Conservation (phyloP, 2,888 invertebrate species). For the Tortricodes alternella region DNA sequence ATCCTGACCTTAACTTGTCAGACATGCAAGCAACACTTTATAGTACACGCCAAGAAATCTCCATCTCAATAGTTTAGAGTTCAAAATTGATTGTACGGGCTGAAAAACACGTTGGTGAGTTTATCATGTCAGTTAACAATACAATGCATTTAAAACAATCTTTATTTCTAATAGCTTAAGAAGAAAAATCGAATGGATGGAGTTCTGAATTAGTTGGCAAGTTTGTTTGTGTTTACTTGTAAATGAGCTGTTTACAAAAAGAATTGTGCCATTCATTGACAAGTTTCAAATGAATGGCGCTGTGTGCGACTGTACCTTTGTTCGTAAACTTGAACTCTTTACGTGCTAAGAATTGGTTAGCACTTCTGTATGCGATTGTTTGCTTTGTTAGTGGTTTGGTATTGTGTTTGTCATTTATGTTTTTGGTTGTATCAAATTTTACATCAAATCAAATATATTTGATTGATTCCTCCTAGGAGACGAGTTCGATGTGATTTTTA, state of each 20-base stretch:
- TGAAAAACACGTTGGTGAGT: neutral
- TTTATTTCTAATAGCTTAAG: slow-evolving; percentile 33
- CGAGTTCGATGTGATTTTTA: no score
- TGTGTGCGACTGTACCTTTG: slow-evolving; percentile 55
- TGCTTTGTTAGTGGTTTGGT: slow-evolving; percentile 32
- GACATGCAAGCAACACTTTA: neutral
- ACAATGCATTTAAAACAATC: slow-evolving; percentile 22
- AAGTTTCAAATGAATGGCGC: slow-evolving; percentile 44
- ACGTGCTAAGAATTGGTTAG: slow-evolving; percentile 57
- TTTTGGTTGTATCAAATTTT: neutral
- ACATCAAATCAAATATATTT: no score
- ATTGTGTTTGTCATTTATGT: neutral
- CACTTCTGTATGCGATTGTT: slow-evolving; percentile 41
- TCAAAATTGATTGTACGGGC: neutral
- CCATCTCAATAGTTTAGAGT: neutral
- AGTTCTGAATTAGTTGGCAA: neutral
- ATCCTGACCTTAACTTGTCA: slow-evolving; percentile 53
- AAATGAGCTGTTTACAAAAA: slow-evolving; percentile 56
- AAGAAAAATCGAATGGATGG: slow-evolving; percentile 34
- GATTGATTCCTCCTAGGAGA: no score
- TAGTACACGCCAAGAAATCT: neutral
- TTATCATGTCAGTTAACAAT: slow-evolving; percentile 8
- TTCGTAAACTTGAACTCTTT: slow-evolving; percentile 76
- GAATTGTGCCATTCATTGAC: slow-evolving; percentile 47
- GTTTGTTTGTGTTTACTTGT: slow-evolving; percentile 38